A percentile compares a stretch with the other conserved stretches of the same genome.
phyloP scores from a whole-genome alignment of 1,140 invertebrate genomes.

The Drosophila arizonae region DNA sequence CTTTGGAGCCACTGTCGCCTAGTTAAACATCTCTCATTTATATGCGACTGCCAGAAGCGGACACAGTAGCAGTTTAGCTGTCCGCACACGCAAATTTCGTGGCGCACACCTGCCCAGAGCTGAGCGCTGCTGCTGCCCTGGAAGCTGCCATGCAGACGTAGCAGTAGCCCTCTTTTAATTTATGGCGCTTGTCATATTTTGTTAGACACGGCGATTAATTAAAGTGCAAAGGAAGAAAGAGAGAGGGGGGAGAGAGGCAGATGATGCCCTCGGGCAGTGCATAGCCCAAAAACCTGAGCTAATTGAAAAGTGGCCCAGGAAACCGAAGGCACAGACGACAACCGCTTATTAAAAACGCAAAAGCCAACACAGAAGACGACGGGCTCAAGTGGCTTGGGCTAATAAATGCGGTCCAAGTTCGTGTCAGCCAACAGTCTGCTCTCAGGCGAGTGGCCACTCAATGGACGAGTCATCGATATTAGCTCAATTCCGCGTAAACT shows the following conservation, averaged over 20 bases:
- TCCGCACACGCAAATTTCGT: constrained; percentile 79
- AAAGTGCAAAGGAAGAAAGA: constrained; percentile 53
- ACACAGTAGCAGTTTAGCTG: constrained; percentile 73
- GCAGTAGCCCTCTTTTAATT: constrained; percentile 56
- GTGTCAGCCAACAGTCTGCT: constrained; percentile 6
- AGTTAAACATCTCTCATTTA: constrained; percentile 81
- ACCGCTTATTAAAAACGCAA: constrained; percentile 78
- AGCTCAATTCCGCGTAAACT: constrained; percentile 71
- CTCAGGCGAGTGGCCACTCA: constrained; percentile 58
- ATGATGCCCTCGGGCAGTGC: not conserved
- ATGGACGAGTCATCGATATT: constrained; percentile 79
- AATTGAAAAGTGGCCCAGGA: constrained; percentile 70
- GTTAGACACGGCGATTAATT: constrained; percentile 81
- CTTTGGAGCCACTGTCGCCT: constrained; percentile 64
- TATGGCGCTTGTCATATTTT: constrained; percentile 81
- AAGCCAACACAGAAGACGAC: constrained; percentile 32
- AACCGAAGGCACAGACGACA: constrained; percentile 55
- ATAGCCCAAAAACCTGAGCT: constrained; percentile 39
- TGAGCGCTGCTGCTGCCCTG: constrained; percentile 7
- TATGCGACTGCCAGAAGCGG: constrained; percentile 59
- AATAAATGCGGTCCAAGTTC: constrained; percentile 61
- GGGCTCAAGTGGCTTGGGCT: constrained; percentile 70
- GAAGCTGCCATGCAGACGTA: constrained; percentile 20
- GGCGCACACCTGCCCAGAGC: constrained; percentile 49
- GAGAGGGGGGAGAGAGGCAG: too few relatives aligned